Percentiles rank a stretch among this genome's conserved stretches.
Evolutionary conservation across 35 echinoderm and acorn worm species (phyloP).

Genomic region (Hemicentrotus pulcherrimus): DNA sequence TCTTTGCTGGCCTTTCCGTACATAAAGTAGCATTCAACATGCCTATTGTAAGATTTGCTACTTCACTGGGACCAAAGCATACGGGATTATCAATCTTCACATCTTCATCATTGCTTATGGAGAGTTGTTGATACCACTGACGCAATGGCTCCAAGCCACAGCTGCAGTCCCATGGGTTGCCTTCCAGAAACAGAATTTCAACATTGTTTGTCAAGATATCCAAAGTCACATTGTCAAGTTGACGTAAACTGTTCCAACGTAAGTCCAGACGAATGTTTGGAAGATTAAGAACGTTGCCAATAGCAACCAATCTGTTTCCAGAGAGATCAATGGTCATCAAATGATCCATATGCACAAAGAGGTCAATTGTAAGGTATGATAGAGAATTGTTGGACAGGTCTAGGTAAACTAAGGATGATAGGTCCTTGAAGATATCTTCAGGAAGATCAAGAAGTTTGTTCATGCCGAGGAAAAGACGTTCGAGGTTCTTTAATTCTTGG

Average conservation of each 20-base stretch:
- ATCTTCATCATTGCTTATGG: not conserved
- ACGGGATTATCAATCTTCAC: not conserved
- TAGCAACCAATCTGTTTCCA: not conserved
- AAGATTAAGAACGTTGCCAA: not conserved
- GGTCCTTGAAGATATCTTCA: slow-evolving; percentile 1
- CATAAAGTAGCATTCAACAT: not conserved
- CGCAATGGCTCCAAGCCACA: slow-evolving; percentile 6
- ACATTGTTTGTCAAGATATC: not conserved
- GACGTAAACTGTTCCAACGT: not conserved
- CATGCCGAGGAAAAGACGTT: slow-evolving; percentile 24
- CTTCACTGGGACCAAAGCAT: not conserved
- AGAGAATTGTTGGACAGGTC: slow-evolving; percentile 18
- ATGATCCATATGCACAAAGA: not conserved
- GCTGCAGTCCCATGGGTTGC: not conserved
- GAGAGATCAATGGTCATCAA: not conserved
- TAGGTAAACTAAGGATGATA: not conserved
- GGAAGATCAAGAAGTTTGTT: not conserved
- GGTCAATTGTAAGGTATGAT: not conserved
- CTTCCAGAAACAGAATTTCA: not conserved
- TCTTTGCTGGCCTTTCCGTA: not conserved
- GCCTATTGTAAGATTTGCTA: not conserved
- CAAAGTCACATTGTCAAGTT: not conserved
- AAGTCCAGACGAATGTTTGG: not conserved
- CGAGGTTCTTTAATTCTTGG: not conserved
- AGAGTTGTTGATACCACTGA: slow-evolving; percentile 15